Base-by-base conservation (phyloP, 2,797 vertebrate species). In the Etheostoma perlongum region DNA sequence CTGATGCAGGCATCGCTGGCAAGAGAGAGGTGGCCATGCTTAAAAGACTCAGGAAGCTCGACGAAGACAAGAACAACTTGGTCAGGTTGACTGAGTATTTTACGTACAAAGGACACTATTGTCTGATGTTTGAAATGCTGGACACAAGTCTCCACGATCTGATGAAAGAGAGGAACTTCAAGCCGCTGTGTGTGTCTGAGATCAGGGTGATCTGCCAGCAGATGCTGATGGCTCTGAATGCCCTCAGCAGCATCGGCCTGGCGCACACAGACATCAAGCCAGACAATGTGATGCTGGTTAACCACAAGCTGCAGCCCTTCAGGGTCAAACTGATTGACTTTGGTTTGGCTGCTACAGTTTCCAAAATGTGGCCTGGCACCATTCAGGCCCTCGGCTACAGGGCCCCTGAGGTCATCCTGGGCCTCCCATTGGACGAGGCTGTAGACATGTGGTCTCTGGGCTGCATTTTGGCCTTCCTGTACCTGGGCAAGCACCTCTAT, bases 301-400 rank as follows among this genome's bases (percentile, higher is more conserved):
- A 82, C n/a, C 62, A 53, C 0, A 0, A 19, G 4, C 0, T 1
- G 7, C 27, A 76, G 14, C 76, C 74, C 0, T 58, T 77, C 0
- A 81, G 30, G 23, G 12, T 84, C 0, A 86, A 84, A 53, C n/a
- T 84, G 4, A 86, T 86, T 44, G 71, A 83, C 59, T 87, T 79
- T n/a, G 70, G 72, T 13, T 2, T 16, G 7, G 42, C 79, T 1
- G 0, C 1, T 2, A 3, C 0, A 1, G 14, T 30, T 16, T 33
- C 44, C 0, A 4, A 0, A 1, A 0, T 0, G 0, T 1, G 4
- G 10, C 10, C 7, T 11, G 25, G 65, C 0, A 0, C 0, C 0
- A 30, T 67, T 1, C 71, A 84, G 49, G 8, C 12, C 6, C 3
- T 70, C 2, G 0, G 15, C 4, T 82, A 75, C 75, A 72, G 60